Conservation (phyloP, 2,797 vertebrate species). For the Aeoliscus strigatus region DNA sequence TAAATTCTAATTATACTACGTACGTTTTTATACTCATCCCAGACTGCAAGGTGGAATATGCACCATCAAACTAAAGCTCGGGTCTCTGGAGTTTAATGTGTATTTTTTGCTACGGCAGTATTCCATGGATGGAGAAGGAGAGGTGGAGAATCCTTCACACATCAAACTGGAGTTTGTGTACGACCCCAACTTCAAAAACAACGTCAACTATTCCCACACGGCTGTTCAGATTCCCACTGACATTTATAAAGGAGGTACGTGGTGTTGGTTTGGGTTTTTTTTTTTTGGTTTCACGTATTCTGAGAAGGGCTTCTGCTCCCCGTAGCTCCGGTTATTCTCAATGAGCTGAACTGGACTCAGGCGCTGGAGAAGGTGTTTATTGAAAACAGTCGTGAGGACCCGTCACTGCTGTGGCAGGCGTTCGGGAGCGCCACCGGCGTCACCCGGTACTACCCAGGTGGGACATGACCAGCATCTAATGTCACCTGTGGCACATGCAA, state of each 20-base stretch:
- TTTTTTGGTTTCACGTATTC: background rate
- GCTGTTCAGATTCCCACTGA: constrained; percentile 98
- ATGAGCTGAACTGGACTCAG: constrained; percentile 94
- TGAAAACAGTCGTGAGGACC: constrained; percentile 88
- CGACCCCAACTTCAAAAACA: constrained; percentile 93
- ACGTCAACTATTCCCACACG: constrained; percentile 96
- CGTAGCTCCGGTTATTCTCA: constrained; percentile 89
- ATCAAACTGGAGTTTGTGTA: constrained; percentile 93
- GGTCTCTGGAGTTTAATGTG: background rate
- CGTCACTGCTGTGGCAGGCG: constrained; percentile 90
- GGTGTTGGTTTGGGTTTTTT: background rate
- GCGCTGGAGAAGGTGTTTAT: constrained; percentile 91
- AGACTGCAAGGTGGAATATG: no score
- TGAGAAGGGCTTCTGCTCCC: background rate
- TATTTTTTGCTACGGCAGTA: constrained; percentile 33
- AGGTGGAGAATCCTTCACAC: constrained; percentile 82
- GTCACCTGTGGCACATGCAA: background rate
- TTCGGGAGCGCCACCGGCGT: constrained; percentile 96
- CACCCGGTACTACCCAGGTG: constrained; percentile 89
- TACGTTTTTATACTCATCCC: no score
- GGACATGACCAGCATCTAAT: background rate
- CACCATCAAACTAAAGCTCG: no score
- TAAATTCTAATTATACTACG: no score
- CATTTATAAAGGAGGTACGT: constrained; percentile 98
- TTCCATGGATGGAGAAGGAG: constrained; percentile 83